Evolutionary conservation across 2,113 vertebrate genomes (phyloP), one percentile per base, ranked within the genome.

Genomic region (Piaya cayana): DNA sequence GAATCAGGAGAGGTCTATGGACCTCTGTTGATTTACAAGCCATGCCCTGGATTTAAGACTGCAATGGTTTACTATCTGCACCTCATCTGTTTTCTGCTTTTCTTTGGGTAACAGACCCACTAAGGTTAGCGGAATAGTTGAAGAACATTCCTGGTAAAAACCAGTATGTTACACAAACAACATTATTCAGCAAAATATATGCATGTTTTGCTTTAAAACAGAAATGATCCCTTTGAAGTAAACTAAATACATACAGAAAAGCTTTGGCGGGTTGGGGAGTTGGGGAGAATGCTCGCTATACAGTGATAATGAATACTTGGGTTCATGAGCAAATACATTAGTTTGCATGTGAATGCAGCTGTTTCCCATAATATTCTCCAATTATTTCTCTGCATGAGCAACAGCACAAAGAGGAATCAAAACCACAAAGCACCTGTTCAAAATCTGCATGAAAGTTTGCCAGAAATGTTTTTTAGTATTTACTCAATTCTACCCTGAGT

Each of bases 361-460:
- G 60, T 83, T 96, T 93, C 64, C 79, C 76, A 74, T 88, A 90
- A 92, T 88, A 93, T 75, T 86, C 63, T 88, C 68, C 85, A 88
- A 88, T 93, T 95, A 94, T 68, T 95, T 95, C 79, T 81, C 37
- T 55, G 12, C 75, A 86, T 83, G 88, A 94, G 71, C 56, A 95
- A 26, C 60, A 86, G 56, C 36, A 79, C 68, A 62, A 85, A 88
- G 82, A 86, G 39, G 52, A 90, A 83, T 86, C 68, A 92, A 95
- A 86, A 60, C 34, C 34, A 30, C 93, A 92, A 37, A 82, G 67
- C 70, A 94, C 63, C 50, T 93, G 75, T 55, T 23, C 80, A 70
- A 90, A 95, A 92, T 87, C 29, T 63, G 55, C 82, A 88, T 86
- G 26, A 67, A 86, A 63, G 26, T 94, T 92, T 76, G 45, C 77